Evolutionary conservation across 2,113 vertebrate genomes (phyloP).

Genomic region (Rhombomys opimus): DNA sequence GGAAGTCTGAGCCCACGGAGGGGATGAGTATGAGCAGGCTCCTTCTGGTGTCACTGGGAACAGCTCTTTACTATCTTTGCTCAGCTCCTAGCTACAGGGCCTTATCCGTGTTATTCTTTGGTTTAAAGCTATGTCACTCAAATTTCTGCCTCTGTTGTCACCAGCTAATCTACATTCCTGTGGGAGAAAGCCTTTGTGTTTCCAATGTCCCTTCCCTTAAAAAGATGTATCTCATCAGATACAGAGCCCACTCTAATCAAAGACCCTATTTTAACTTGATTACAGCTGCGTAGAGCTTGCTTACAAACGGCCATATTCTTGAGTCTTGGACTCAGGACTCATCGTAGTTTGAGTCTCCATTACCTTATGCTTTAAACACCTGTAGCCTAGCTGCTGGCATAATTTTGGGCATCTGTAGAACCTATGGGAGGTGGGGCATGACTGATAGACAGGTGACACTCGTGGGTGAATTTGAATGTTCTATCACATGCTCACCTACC

Average conservation of each 20-base stretch:
- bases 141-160: background rate
- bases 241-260: background rate
- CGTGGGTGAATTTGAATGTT: background rate
- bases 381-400: background rate
- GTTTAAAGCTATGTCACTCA: background rate
- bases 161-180: background rate
- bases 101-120: background rate
- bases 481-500: background rate
- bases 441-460: background rate
- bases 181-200: background rate
- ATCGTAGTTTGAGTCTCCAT: background rate
- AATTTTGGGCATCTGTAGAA: background rate
- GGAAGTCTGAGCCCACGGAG: background rate
- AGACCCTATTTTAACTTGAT: background rate
- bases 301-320: background rate
- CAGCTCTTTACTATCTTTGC: background rate
- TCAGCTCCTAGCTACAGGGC: background rate
- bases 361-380: background rate
- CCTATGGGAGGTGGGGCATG: background rate
- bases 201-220: background rate
- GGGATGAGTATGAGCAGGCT: rapidly evolving
- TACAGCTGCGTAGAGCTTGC: background rate
- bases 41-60: background rate
- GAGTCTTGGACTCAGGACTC: background rate
- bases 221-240: background rate